These are phyloP conservation scores for Mionectes olivaceus DNA, from an alignment of 2,797 vertebrate genomes.

Conservation along the genomic window DNA sequence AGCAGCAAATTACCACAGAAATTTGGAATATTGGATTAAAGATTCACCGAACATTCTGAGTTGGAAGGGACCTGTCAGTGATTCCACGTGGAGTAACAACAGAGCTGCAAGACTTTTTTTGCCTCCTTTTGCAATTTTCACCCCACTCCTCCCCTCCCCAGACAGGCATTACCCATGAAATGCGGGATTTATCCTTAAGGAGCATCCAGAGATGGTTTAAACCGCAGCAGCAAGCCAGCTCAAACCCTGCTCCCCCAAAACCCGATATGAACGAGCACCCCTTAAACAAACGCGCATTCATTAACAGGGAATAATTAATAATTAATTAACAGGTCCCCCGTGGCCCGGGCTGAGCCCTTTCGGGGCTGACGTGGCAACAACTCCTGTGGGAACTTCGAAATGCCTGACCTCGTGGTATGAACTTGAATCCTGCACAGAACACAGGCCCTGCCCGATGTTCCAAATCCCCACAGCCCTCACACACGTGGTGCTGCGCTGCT, in stretches of 20 bases:
- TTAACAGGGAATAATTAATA: background rate
- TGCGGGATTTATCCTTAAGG: accelerated
- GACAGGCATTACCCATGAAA: accelerated
- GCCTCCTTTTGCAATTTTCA: background rate
- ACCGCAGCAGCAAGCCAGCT: accelerated
- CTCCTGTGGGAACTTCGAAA: too few species aligned
- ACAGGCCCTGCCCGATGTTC: too few species aligned
- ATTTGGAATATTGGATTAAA: background rate
- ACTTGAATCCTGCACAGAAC: too few species aligned
- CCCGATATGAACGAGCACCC: accelerated
- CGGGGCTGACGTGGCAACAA: background rate
- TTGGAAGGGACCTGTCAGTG: too few species aligned
- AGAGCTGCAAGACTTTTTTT: accelerated
- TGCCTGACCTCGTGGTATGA: too few species aligned
- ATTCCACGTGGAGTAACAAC: background rate
- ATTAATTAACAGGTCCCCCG: background rate
- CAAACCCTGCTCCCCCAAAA: background rate
- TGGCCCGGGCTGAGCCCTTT: background rate
- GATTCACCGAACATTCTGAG: too few species aligned
- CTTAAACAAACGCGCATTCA: accelerated
- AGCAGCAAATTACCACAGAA: background rate
- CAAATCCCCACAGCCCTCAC: background rate
- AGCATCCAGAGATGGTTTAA: accelerated
- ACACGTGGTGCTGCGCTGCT: accelerated
- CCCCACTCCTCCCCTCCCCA: background rate